Base-by-base conservation (phyloP, 2,113 vertebrate genomes). In the Ochotona curzoniae region DNA sequence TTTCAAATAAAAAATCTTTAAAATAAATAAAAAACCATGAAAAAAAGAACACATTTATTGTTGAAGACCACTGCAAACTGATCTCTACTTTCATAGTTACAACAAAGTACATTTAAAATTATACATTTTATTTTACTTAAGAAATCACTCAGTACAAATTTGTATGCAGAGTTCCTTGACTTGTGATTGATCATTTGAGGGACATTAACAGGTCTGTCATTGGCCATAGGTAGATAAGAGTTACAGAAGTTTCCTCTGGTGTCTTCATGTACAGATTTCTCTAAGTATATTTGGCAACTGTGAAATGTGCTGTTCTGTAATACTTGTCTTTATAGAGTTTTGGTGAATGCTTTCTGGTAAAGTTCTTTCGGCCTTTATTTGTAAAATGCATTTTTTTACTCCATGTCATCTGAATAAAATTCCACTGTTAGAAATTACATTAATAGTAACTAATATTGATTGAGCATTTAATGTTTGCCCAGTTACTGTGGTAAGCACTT, bases 301-400 rank as follows among this genome's bases (percentile, higher is more conserved):
- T 90, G 60, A 71, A 93, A 74, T 66, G 85, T 83, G 4, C 25
- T 93, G 8, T 64, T 86, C 64, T 93, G 1, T 90, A 70, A 75
- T 88, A 7, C 61, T 80, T 76, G 11, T 97, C 54, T 88, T 32
- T 83, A 71, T 23, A 86, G 49, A 93, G 10, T 96, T 93, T 91
- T 90, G 32, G 30, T 94, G 30, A 94, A 74, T 86, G n/a, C 89
- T 92, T 96, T 86, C 66, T 90, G 9, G 44, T 93, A 83, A 93
- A 93, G 81, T 12, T 66, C n/a, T 83, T 85, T 83, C 47, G 87
- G 44, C 47, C 20, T 88, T 95, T 94, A 88, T 90, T 90, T 94
- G 3, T 20, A 95, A 96, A 91, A 81, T 90, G 21, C 7, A 32
- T 91, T 93, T 94, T 73, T 11, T 88, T 91, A 81, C 5, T 63